Evolutionary conservation across 2,888 invertebrate species (phyloP).

Genomic region (Cacoxenus indagator): DNA sequence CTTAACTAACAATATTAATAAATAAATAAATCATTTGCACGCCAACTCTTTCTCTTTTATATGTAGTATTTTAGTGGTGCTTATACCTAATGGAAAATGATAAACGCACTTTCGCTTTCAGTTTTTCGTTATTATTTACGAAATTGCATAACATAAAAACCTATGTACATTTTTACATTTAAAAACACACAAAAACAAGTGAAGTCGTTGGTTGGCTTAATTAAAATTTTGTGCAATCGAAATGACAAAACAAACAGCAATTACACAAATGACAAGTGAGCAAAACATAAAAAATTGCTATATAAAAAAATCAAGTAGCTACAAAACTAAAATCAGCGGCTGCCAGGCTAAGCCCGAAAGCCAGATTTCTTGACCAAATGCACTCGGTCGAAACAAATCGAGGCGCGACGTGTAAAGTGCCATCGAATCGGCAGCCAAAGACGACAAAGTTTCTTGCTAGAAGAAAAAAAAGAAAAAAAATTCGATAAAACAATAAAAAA

Average conservation of each 20-base stretch:
- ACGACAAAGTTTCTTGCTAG: too few relatives aligned
- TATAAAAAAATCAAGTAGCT: not conserved
- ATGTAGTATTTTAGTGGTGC: too few relatives aligned
- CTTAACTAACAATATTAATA: too few relatives aligned
- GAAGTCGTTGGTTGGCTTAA: not conserved
- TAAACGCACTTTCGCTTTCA: too few relatives aligned
- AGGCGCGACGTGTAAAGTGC: not conserved
- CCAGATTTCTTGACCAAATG: not conserved
- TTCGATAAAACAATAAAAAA: too few relatives aligned
- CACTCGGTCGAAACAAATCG: not conserved
- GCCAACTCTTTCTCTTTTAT: too few relatives aligned
- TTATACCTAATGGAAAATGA: too few relatives aligned
- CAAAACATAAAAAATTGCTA: not conserved
- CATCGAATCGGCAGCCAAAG: not conserved
- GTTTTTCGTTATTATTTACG: too few relatives aligned
- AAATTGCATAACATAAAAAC: too few relatives aligned
- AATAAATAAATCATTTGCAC: too few relatives aligned
- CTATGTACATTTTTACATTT: too few relatives aligned
- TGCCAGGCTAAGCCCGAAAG: not conserved
- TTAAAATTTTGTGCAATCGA: constrained; percentile 9
- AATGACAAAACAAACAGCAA: constrained; percentile 11
- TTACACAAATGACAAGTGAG: not conserved
- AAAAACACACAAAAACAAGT: not conserved
- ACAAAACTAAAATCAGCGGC: not conserved
- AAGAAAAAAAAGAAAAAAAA: too few relatives aligned